phyloP scores from a whole-genome alignment of 1,140 invertebrate species.

The Drosophila ercepeae region DNA sequence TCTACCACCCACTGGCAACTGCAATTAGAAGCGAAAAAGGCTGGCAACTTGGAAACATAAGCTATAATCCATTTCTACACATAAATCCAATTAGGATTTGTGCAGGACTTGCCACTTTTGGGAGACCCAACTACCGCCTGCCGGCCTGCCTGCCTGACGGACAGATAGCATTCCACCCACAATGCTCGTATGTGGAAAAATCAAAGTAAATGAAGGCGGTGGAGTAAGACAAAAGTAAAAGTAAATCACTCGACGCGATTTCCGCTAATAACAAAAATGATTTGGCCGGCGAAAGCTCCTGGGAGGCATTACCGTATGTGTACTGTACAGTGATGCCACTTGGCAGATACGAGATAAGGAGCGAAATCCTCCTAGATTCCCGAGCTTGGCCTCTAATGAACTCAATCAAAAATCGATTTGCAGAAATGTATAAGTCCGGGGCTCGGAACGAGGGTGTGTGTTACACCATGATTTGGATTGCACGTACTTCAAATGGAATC shows the following conservation, averaged over 20 bases:
- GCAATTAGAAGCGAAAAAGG: conserved; percentile 60
- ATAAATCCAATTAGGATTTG: conserved; percentile 83
- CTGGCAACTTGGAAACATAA: conserved; percentile 59
- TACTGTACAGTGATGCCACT: conserved; percentile 17
- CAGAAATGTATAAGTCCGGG: conserved; percentile 50
- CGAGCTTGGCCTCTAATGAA: conserved; percentile 79
- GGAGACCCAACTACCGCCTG: not conserved
- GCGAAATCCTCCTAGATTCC: conserved; percentile 8
- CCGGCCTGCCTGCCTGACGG: conserved; percentile 43
- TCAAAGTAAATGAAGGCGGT: conserved; percentile 55
- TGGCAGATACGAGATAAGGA: conserved; percentile 43
- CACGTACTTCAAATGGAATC: conserved; percentile 76
- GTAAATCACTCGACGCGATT: conserved; percentile 80
- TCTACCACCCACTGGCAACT: conserved; percentile 23
- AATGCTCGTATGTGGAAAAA: conserved; percentile 58
- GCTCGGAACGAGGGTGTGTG: conserved; percentile 6
- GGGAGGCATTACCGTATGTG: conserved; percentile 68
- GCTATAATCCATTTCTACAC: conserved; percentile 77
- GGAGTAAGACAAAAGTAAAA: conserved; percentile 74
- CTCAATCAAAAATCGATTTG: conserved; percentile 84
- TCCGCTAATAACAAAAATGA: conserved; percentile 82
- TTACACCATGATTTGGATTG: not conserved
- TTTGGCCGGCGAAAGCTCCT: conserved; percentile 61
- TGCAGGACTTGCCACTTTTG: conserved; percentile 53
- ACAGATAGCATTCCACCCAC: conserved; percentile 46